Percentiles rank a stretch among this genome's conserved stretches.
phyloP scores from a whole-genome alignment of 2,888 invertebrate genomes.

The Andrena bicolor region DNA sequence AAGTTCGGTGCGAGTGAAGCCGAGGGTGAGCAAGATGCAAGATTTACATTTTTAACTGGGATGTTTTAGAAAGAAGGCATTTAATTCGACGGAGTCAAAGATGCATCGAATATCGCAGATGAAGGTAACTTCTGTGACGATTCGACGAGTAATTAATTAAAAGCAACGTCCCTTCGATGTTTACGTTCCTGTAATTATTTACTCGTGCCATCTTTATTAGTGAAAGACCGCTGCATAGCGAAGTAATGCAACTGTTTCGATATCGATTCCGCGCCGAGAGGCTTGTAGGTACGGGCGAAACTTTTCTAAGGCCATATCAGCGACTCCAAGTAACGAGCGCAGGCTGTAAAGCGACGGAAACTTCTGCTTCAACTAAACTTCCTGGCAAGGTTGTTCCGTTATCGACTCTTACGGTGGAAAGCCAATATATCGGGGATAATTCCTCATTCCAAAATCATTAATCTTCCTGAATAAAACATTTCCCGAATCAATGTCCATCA shows the following conservation, averaged over 20 bases:
- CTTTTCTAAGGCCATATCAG: constrained; percentile 41
- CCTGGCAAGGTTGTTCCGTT: constrained; percentile 25
- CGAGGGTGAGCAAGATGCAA: too few relatives aligned
- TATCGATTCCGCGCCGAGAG: constrained; percentile 49
- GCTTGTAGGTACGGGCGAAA: constrained; percentile 24
- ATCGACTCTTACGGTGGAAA: constrained; percentile 14
- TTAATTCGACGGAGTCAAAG: not conserved
- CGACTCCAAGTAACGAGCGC: constrained; percentile 19
- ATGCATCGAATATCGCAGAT: not conserved
- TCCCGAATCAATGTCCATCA: not conserved
- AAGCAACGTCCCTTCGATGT: constrained; percentile 27
- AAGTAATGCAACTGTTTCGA: constrained; percentile 30
- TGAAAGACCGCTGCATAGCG: constrained; percentile 3
- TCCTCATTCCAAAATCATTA: not conserved
- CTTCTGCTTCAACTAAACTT: constrained; percentile 15
- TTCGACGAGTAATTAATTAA: constrained; percentile 32
- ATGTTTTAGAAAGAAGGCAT: not conserved
- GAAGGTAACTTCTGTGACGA: constrained; percentile 26
- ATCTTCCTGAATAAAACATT: not conserved
- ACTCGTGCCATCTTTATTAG: constrained; percentile 29
- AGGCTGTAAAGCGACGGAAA: constrained; percentile 22
- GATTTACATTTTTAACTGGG: not conserved
- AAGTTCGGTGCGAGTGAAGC: too few relatives aligned
- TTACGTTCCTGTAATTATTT: constrained; percentile 38
- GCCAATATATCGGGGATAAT: not conserved